Conservation (phyloP, 2,888 invertebrate genomes). For the Criorhina ranunculi region DNA sequence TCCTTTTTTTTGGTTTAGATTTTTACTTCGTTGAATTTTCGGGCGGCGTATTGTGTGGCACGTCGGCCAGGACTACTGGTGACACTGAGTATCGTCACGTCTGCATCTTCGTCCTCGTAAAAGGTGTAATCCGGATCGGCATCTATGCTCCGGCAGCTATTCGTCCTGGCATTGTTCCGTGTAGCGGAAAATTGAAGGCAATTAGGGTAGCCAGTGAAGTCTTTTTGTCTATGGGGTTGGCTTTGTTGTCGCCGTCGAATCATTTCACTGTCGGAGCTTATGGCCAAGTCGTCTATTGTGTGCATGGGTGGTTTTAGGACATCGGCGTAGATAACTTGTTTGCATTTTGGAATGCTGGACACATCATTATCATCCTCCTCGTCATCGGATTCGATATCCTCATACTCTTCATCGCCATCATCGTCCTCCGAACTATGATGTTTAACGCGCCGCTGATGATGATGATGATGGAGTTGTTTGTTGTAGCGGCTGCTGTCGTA, state of each 20-base stretch:
- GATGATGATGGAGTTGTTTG: constrained; percentile 54
- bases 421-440: constrained; percentile 47
- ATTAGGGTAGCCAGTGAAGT: constrained; percentile 55
- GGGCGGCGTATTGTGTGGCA: constrained; percentile 87
- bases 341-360: constrained; percentile 25
- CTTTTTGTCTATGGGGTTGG: constrained; percentile 51
- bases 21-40: constrained; percentile 87
- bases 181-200: constrained; percentile 46
- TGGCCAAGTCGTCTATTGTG: constrained; percentile 58
- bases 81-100: constrained; percentile 55
- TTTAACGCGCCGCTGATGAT: constrained; percentile 51
- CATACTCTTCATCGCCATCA: constrained; percentile 78
- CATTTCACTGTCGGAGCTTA: constrained; percentile 73
- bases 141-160: constrained; percentile 61
- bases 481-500: constrained; percentile 76
- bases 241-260: constrained; percentile 53
- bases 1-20: constrained; percentile 74
- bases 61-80: constrained; percentile 79
- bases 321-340: constrained; percentile 56
- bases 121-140: constrained; percentile 64
- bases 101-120: constrained; percentile 53
- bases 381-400: constrained; percentile 32
- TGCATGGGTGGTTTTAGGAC: constrained; percentile 30
- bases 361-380: constrained; percentile 47
- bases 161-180: constrained; percentile 36